Evolutionary conservation across 2,113 vertebrate species (phyloP).

Genomic region (Speoplatyrhinus poulsoni): DNA sequence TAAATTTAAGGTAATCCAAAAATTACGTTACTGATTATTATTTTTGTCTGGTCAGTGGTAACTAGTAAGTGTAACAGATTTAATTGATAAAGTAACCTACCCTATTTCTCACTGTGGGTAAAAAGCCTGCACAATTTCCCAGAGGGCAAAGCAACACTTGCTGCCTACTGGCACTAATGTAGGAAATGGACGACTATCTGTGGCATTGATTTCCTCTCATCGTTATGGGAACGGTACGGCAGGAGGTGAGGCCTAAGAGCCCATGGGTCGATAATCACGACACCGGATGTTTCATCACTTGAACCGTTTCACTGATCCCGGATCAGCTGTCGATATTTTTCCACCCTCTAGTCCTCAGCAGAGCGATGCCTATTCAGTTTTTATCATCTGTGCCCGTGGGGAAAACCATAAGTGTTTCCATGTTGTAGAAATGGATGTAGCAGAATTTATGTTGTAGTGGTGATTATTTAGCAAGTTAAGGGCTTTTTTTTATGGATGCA

Average conservation of each 20-base stretch:
- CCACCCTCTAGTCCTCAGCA: constrained; percentile 38
- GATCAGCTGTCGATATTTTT: constrained; percentile 31
- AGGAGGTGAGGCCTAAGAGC: constrained; percentile 57
- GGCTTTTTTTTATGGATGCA: too few relatives aligned
- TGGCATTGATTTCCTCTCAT: constrained; percentile 69
- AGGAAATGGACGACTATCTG: constrained; percentile 66
- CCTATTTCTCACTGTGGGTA: constrained; percentile 26
- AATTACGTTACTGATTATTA: too few relatives aligned
- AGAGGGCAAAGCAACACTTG: constrained; percentile 44
- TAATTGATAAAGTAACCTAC: neutral
- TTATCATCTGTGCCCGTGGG: constrained; percentile 2
- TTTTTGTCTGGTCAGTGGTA: too few relatives aligned
- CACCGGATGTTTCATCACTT: constrained; percentile 41
- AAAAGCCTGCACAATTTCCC: constrained; percentile 59
- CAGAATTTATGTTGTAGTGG: neutral
- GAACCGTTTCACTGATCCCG: constrained; percentile 27
- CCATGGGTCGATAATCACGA: constrained; percentile 47
- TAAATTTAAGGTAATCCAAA: too few relatives aligned
- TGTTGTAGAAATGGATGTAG: neutral
- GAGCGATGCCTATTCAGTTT: constrained; percentile 24
- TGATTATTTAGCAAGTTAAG: too few relatives aligned
- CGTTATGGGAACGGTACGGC: constrained; percentile 53
- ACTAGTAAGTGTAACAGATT: too few relatives aligned
- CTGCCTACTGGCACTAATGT: constrained; percentile 44
- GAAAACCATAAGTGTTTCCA: neutral